Percentiles rank a stretch among this genome's conserved stretches.
phyloP scores from a whole-genome alignment of 2,113 vertebrate genomes.

The Rhea pennata region DNA sequence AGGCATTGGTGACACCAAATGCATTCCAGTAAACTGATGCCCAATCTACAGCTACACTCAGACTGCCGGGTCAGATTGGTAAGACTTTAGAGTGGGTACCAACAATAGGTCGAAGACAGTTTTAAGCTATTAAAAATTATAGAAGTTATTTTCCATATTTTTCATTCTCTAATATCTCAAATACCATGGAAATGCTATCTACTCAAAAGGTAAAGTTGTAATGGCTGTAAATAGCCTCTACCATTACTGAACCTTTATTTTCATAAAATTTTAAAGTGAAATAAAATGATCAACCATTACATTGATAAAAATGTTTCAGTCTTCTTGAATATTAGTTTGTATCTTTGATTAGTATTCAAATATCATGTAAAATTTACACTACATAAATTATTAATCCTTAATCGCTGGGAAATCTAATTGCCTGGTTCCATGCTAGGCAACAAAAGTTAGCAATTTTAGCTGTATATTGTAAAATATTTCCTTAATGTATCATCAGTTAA shows the following conservation, averaged over 20 bases:
- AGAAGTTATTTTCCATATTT: not conserved
- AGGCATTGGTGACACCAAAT: not conserved
- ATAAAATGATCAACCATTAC: not conserved
- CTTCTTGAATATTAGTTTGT: not conserved
- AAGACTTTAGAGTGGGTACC: not conserved
- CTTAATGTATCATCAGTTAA: not conserved
- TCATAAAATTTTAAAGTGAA: not conserved
- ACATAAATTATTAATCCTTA: not conserved
- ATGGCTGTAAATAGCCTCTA: not conserved
- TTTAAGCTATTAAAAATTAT: not conserved
- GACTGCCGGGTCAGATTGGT: not conserved
- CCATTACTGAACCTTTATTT: not conserved
- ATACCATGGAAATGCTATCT: not conserved
- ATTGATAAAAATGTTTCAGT: not conserved
- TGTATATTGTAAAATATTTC: not conserved
- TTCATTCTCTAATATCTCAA: not conserved
- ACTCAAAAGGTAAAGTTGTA: not conserved
- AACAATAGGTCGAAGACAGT: not conserved
- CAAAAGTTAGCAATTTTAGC: not conserved
- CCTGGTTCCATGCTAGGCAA: not conserved
- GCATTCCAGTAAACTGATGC: not conserved
- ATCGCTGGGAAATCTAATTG: not conserved
- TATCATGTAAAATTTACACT: not conserved
- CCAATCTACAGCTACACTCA: not conserved
- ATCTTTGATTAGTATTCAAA: not conserved